A percentile compares a stretch with the other conserved stretches of the same genome.
Conservation (phyloP, 2,797 vertebrate species). For the Onychomys torridus region DNA sequence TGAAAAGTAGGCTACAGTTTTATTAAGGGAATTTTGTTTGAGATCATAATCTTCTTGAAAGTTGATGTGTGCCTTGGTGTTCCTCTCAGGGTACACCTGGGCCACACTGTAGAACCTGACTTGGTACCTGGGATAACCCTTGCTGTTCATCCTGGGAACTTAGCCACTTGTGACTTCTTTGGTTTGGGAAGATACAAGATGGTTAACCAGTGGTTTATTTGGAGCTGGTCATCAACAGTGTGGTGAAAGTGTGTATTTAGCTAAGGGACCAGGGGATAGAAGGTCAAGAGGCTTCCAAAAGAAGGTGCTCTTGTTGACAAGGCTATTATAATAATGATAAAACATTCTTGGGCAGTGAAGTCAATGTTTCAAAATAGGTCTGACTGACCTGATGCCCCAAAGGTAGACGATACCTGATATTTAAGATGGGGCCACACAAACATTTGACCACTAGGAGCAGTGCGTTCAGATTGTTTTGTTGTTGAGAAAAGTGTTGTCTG, state of each 20-base stretch:
- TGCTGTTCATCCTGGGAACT: background rate
- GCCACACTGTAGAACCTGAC: background rate
- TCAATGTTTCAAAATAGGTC: conserved; percentile 41
- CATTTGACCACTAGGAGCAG: no score
- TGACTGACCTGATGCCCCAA: background rate
- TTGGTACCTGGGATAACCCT: background rate
- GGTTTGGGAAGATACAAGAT: conserved; percentile 68
- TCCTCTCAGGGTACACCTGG: background rate
- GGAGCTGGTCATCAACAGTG: conserved; percentile 41
- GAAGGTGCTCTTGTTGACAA: conserved; percentile 10
- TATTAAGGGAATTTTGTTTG: conserved; percentile 38
- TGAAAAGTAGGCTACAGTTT: background rate
- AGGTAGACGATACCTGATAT: background rate
- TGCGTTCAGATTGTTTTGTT: background rate
- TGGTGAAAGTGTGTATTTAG: conserved; percentile 68
- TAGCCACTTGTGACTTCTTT: conserved; percentile 41
- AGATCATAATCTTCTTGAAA: background rate
- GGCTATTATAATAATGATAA: conserved; percentile 31
- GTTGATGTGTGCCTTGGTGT: background rate
- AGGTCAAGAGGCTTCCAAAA: conserved; percentile 54
- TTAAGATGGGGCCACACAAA: background rate
- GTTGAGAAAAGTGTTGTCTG: background rate
- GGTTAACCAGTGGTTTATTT: conserved; percentile 66
- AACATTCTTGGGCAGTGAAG: conserved; percentile 13
- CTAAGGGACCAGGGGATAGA: conserved; percentile 48